Evolutionary conservation across 2,888 invertebrate species (phyloP), one percentile per base, ranked within the genome.

Genomic region (Polyommatus icarus): DNA sequence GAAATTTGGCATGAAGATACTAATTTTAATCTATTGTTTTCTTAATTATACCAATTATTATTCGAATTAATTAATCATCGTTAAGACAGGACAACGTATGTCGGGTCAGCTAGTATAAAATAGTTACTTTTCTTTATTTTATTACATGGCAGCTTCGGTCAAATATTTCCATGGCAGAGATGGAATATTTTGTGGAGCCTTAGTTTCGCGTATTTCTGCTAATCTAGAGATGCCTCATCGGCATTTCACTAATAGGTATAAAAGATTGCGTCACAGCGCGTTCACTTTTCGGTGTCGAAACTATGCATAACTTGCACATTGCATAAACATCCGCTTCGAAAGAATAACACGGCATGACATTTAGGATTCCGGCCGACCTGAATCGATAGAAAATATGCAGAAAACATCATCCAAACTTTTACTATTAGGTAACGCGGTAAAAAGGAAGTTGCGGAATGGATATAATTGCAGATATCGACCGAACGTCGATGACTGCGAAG

Each of bases 241-340:
- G 84, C 88, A 87, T 86, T 85, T 87, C 84, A 87, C 86, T 87
- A 88, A 89, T 91, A 89, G 78, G 29, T 67, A 67, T 75, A 81
- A 90, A 89, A 87, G 85, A 85, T 92, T 92, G 85, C 92, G 84
- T 92, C 90, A 92, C 81, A 80, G 83, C 84, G 88, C 91, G 86
- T 89, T 92, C 91, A 91, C 92, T 92, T 92, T 91, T 90, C 87
- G 87, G 85, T 92, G 89, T 89, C 89, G 90, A 90, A 90, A 92
- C 88, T 87, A 87, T 89, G 87, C 88, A 89, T 87, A 86, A 88
- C 87, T 89, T 91, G 90, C 89, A 90, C 81, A 87, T 91, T 91
- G 88, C 90, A 91, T 87, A 91, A 91, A 91, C 90, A 92, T 92
- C 91, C 92, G 91, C 85, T 85, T 87, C 81, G 82, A 88, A 86